A percentile compares a stretch with the other conserved stretches of the same genome.
Conservation (phyloP, 2,113 vertebrate species). For the Xerus inauris region DNA sequence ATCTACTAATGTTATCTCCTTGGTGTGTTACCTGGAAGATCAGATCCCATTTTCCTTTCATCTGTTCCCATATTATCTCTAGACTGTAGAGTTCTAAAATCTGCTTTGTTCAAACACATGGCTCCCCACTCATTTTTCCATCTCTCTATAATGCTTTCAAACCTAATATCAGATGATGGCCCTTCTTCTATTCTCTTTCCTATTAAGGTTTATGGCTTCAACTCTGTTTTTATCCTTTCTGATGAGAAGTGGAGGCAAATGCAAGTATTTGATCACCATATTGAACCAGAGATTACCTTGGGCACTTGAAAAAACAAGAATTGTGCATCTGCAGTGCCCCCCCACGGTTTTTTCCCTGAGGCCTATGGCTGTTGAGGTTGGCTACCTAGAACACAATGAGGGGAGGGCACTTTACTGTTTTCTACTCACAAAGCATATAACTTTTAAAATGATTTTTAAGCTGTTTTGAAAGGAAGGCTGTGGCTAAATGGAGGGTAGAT, state of each 20-base stretch:
- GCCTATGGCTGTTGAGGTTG: accelerated
- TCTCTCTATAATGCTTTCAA: slow-evolving; percentile 28
- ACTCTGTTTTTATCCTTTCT: slow-evolving; percentile 39
- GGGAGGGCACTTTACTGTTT: neutral
- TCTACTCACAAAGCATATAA: neutral
- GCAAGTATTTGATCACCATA: neutral
- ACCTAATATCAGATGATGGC: neutral
- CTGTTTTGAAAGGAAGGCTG: neutral
- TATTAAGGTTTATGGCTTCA: neutral
- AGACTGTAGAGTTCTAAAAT: neutral
- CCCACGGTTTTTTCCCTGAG: neutral
- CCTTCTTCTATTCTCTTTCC: neutral
- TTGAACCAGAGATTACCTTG: neutral
- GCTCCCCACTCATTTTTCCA: slow-evolving; percentile 10
- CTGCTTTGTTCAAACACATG: neutral
- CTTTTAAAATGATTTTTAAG: neutral
- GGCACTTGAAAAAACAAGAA: neutral
- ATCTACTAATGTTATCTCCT: neutral
- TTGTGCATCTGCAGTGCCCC: too few species aligned
- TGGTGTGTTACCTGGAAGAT: neutral
- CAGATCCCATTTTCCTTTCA: neutral
- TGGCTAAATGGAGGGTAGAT: neutral
- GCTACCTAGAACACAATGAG: accelerated
- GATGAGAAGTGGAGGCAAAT: slow-evolving; percentile 45
- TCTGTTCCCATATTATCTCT: neutral